These are phyloP conservation scores for Orchestes rusci DNA, from an alignment of 2,888 invertebrate genomes.

Conservation along the genomic window DNA sequence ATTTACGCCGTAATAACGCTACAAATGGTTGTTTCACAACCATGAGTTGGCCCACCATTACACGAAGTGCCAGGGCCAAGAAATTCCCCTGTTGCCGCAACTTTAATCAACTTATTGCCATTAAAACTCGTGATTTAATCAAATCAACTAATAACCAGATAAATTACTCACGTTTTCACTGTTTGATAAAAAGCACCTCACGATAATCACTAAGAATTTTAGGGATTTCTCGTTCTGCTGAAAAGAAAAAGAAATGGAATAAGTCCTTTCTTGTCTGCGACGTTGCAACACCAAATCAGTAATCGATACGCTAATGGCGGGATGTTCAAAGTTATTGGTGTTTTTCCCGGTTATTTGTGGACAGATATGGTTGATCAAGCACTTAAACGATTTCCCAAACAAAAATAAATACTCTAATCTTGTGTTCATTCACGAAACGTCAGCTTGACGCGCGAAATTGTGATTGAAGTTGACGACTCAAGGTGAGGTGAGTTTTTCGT, in stretches of 20 bases:
- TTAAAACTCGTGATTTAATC: background rate
- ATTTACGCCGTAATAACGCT: too few relatives aligned
- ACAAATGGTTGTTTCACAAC: too few relatives aligned
- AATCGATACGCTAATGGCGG: constrained; percentile 34
- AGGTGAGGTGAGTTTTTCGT: too few relatives aligned
- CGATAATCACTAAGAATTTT: constrained; percentile 37
- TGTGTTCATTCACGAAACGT: too few relatives aligned
- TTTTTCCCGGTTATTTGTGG: too few relatives aligned
- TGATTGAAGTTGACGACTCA: too few relatives aligned
- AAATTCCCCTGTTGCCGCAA: too few relatives aligned
- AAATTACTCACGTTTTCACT: constrained; percentile 43
- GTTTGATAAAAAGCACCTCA: constrained; percentile 44
- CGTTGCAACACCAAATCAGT: constrained; percentile 37
- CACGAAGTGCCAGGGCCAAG: too few relatives aligned
- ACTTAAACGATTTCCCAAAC: too few relatives aligned
- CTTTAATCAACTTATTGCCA: background rate
- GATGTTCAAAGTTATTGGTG: constrained; percentile 33
- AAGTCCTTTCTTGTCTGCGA: constrained; percentile 22
- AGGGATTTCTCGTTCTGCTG: constrained; percentile 17
- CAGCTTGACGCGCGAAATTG: too few relatives aligned
- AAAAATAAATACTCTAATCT: too few relatives aligned
- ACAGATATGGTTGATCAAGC: too few relatives aligned
- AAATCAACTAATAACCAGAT: constrained; percentile 29
- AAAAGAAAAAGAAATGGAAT: constrained; percentile 20
- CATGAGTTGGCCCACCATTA: constrained; percentile 23